A percentile compares a stretch with the other conserved stretches of the same genome.
These are phyloP conservation scores for Zenarchopterus dispar DNA, from an alignment of 2,797 vertebrate species.

Conservation along the genomic window DNA sequence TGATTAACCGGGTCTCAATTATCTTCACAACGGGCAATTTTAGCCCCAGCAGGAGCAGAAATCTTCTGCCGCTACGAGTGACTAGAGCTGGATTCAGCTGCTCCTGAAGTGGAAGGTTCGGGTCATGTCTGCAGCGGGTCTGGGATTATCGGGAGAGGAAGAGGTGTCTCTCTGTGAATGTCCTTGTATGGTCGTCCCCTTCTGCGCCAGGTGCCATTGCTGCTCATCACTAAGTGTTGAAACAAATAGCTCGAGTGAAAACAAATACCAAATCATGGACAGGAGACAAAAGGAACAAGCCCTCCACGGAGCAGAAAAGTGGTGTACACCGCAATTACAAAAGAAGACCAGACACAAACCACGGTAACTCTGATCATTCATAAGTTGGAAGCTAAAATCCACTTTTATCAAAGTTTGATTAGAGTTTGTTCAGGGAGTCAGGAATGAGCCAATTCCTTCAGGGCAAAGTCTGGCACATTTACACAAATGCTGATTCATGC, in stretches of 20 bases:
- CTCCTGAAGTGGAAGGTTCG: constrained; percentile 51
- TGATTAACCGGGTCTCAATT: neutral
- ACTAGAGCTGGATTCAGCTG: constrained; percentile 1
- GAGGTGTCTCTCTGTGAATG: too few species aligned
- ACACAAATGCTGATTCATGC: constrained; percentile 47
- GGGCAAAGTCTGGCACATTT: constrained; percentile 48
- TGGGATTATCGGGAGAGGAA: neutral
- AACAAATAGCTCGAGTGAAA: too few species aligned
- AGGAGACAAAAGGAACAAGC: too few species aligned
- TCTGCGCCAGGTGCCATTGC: too few species aligned
- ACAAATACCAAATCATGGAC: too few species aligned
- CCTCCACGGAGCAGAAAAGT: neutral
- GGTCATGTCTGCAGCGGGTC: constrained; percentile 12
- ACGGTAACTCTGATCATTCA: constrained; percentile 4
- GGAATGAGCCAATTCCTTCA: constrained; percentile 43
- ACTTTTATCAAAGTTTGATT: constrained; percentile 36
- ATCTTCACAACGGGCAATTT: constrained; percentile 7
- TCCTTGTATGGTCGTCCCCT: too few species aligned
- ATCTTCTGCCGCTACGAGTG: constrained; percentile 29
- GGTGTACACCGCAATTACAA: neutral
- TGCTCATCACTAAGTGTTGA: neutral
- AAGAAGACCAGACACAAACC: constrained; percentile 11
- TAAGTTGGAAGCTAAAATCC: constrained; percentile 9
- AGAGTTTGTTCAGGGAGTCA: constrained; percentile 54
- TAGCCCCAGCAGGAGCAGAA: constrained; percentile 9